These are phyloP conservation scores for Lymantria monacha DNA, from an alignment of 2,888 invertebrate genomes.

Conservation along the genomic window DNA sequence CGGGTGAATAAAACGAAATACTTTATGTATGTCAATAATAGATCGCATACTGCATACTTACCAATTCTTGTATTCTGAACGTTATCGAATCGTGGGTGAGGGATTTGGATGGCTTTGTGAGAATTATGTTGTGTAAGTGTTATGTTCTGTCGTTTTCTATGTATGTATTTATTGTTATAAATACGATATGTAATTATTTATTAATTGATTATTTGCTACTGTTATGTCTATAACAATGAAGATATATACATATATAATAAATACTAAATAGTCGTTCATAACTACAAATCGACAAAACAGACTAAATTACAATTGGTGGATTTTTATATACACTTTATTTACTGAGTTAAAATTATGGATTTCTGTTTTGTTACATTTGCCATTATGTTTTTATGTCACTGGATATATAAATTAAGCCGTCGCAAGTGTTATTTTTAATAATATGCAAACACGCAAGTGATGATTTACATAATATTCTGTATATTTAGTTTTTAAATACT, in stretches of 20 bases:
- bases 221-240: no score
- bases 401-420: background rate
- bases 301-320: no score
- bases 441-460: slow-evolving; percentile 17
- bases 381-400: slow-evolving; percentile 2
- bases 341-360: no score
- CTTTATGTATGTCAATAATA: slow-evolving; percentile 39
- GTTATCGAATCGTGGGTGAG: slow-evolving; percentile 44
- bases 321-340: no score
- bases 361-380: no score
- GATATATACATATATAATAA: no score
- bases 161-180: slow-evolving; percentile 18
- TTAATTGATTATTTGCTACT: background rate
- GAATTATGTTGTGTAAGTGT: slow-evolving; percentile 30
- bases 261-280: no score
- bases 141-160: slow-evolving; percentile 25
- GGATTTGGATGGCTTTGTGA: slow-evolving; percentile 30
- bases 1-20: slow-evolving; percentile 55
- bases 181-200: background rate
- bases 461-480: background rate
- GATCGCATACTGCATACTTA: slow-evolving; percentile 35
- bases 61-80: slow-evolving; percentile 44
- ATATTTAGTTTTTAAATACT: background rate
- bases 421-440: slow-evolving; percentile 4
- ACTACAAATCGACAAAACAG: no score